Evolutionary conservation across 2,888 invertebrate species (phyloP).

Genomic region (Lymantria monacha): DNA sequence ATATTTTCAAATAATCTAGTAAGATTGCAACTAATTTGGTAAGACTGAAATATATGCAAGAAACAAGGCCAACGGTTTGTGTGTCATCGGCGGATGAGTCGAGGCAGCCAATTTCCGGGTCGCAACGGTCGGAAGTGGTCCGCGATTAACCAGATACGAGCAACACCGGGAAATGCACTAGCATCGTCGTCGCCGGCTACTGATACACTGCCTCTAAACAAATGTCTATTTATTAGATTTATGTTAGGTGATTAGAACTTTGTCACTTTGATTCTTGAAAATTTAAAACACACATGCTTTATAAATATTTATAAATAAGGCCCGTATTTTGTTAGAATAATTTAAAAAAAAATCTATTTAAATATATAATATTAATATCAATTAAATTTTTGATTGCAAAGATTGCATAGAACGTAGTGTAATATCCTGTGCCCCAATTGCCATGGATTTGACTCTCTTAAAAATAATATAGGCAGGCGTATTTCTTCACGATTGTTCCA

Average conservation of each 20-base stretch:
- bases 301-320: too few species aligned
- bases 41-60: constrained; percentile 27
- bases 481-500: too few species aligned
- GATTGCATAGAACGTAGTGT: too few species aligned
- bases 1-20: neutral
- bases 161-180: constrained; percentile 32
- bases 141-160: constrained; percentile 33
- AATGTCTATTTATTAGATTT: constrained; percentile 5
- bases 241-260: neutral
- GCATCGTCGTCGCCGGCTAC: constrained; percentile 11
- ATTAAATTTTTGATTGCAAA: too few species aligned
- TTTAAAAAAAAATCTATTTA: too few species aligned
- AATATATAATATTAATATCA: too few species aligned
- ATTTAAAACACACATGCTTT: too few species aligned
- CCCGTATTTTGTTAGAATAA: too few species aligned
- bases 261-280: neutral
- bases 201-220: constrained; percentile 31
- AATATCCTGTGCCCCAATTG: too few species aligned
- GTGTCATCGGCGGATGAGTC: constrained; percentile 40
- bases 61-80: constrained; percentile 32
- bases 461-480: too few species aligned
- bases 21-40: constrained; percentile 12
- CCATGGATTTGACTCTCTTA: too few species aligned
- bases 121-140: constrained; percentile 43
- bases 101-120: constrained; percentile 55